Conservation (phyloP, 2,888 invertebrate genomes). For the Cheilosia vernalis region DNA sequence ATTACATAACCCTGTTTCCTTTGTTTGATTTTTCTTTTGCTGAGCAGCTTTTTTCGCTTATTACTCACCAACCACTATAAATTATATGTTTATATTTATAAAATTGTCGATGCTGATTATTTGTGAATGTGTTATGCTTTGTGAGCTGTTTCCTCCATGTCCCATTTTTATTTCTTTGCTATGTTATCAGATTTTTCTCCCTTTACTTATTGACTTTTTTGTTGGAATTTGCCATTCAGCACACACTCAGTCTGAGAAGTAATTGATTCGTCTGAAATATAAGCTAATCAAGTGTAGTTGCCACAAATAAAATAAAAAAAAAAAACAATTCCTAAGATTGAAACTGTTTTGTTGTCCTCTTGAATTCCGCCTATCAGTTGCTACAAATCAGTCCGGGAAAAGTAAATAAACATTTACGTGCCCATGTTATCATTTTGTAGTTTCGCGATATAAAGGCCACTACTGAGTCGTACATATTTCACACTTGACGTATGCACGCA, state of each 20-base stretch:
- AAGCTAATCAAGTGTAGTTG: not conserved
- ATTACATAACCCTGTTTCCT: not conserved
- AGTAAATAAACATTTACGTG: no score
- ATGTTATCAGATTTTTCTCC: not conserved
- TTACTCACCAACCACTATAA: constrained; percentile 2
- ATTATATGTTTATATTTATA: not conserved
- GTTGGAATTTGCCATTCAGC: constrained; percentile 1
- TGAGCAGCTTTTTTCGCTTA: not conserved
- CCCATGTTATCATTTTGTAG: no score
- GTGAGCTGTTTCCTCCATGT: not conserved
- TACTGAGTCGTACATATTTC: no score
- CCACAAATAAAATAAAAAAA: no score
- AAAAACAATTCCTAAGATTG: no score
- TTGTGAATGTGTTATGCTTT: not conserved
- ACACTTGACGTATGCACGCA: no score
- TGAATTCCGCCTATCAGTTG: no score
- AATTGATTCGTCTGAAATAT: not conserved
- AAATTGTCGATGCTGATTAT: not conserved
- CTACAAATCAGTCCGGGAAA: no score
- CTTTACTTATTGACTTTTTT: constrained; percentile 24
- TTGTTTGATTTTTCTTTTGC: not conserved
- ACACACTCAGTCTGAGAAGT: not conserved
- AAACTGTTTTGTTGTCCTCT: no score
- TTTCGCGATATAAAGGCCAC: no score
- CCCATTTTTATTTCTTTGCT: not conserved